These are phyloP conservation scores for Scelioninae gen. 1 DNA, from an alignment of 2,888 invertebrate species.

Conservation along the genomic window DNA sequence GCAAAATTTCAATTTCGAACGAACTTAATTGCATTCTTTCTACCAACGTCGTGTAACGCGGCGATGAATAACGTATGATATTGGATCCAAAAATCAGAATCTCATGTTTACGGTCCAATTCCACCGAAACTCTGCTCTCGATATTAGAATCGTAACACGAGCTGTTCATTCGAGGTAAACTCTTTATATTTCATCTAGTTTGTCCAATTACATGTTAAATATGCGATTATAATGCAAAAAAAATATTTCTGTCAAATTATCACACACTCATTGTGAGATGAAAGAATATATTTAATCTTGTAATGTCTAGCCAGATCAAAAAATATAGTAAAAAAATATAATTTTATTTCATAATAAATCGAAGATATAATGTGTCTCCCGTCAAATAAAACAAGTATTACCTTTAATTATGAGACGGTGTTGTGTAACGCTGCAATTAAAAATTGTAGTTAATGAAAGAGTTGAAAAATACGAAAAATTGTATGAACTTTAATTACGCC, in stretches of 20 bases:
- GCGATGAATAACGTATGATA: conserved; percentile 32
- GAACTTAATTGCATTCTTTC: conserved; percentile 16
- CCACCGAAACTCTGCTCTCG: conserved; percentile 13
- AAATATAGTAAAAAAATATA: no score
- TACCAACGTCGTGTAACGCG: conserved; percentile 11
- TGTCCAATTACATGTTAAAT: conserved; percentile 19
- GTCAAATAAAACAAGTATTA: neutral
- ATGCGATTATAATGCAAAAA: neutral
- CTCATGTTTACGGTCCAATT: conserved; percentile 46
- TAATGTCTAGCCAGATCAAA: conserved; percentile 1
- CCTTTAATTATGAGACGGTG: neutral
- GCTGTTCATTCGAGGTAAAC: conserved; percentile 19
- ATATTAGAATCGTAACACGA: conserved; percentile 23
- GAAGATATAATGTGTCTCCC: neutral
- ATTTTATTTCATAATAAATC: neutral
- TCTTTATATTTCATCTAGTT: conserved; percentile 16
- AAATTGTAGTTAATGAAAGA: conserved; percentile 2
- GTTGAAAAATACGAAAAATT: neutral
- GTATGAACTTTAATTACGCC: neutral
- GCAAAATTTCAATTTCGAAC: conserved; percentile 2
- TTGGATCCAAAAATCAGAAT: conserved; percentile 44
- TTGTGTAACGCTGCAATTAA: conserved; percentile 2
- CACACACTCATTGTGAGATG: neutral
- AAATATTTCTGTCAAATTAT: conserved; percentile 23
- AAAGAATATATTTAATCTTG: neutral